Base-by-base conservation (phyloP, 2,888 invertebrate species). In the Tenodera sinensis region DNA sequence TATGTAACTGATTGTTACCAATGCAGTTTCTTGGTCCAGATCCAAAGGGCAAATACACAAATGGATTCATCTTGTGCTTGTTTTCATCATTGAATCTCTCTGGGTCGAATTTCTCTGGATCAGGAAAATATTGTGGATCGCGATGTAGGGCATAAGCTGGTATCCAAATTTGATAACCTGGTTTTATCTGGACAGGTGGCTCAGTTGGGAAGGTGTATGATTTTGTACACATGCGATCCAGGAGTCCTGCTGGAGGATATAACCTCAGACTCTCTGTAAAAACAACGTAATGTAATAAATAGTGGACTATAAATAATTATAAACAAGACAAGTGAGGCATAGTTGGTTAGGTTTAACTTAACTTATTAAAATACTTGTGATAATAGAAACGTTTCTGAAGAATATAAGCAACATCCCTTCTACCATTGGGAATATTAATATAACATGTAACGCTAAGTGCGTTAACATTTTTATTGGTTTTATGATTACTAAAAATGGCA, bases 151-250 rank as follows among this genome's bases (percentile, higher is more conserved):
- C 89, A 28, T 47, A 83, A 7, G 83, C 7, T 9, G 92, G 89
- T 7, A 34, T 93, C 93, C 81, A 93, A 88, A 89, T n/a, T 7
- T 4, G 27, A 7, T 89, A 84, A 6, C 89, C 87, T 27, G 87
- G 81, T 28, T 88, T 83, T 83, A 89, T 47, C 1, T 8, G 14
- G 30, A 34, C n/a, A 8, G 83, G 1, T 4, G 88, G 88, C 1
- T 85, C 30, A 2, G 81, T 34, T 28, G 83, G 87, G 1, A 90
- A 7, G 0, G 91, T 94, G 90, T 94, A 95, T 81, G 94, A 93
- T 91, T 94, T 95, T 2, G 92, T 91, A 90, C 95, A 95, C 0
- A 92, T 28, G 34, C 95, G 93, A 90, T 95, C 95, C 1, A 93
- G 91, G 0, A 92, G 91, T 0, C 92, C 93, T 0, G 92, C 93